These are phyloP conservation scores for Lampropteryx suffumata DNA, from an alignment of 2,888 invertebrate genomes.

Conservation along the genomic window DNA sequence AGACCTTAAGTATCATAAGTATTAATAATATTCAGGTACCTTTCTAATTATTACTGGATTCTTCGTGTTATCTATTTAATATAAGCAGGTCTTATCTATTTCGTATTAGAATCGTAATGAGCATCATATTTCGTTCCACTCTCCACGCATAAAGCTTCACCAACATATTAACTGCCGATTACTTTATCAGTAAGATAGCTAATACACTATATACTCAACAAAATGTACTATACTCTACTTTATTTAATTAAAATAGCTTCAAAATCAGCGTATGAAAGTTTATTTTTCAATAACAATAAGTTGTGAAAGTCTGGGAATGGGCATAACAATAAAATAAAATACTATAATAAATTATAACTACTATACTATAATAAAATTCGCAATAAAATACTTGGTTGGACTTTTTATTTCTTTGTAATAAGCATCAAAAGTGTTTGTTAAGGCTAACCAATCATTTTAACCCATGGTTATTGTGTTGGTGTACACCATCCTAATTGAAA, in stretches of 20 bases:
- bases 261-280: no score
- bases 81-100: slow-evolving; percentile 7
- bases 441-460: neutral
- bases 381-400: no score
- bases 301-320: no score
- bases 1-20: neutral
- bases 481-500: slow-evolving; percentile 22
- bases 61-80: neutral
- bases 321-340: no score
- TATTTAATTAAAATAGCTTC: no score
- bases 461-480: neutral
- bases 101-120: slow-evolving; percentile 29
- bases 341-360: no score
- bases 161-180: neutral
- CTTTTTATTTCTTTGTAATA: no score
- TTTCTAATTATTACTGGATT: slow-evolving; percentile 4
- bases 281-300: no score
- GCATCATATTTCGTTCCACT: slow-evolving; percentile 25
- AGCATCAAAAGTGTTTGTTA: no score
- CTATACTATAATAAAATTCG: no score
- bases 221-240: no score
- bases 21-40: neutral
- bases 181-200: neutral
- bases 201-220: no score
- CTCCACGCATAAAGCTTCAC: neutral